Evolutionary conservation across 2,113 vertebrate genomes (phyloP), one percentile per base, ranked within the genome.

Genomic region (Leptosomus discolor): DNA sequence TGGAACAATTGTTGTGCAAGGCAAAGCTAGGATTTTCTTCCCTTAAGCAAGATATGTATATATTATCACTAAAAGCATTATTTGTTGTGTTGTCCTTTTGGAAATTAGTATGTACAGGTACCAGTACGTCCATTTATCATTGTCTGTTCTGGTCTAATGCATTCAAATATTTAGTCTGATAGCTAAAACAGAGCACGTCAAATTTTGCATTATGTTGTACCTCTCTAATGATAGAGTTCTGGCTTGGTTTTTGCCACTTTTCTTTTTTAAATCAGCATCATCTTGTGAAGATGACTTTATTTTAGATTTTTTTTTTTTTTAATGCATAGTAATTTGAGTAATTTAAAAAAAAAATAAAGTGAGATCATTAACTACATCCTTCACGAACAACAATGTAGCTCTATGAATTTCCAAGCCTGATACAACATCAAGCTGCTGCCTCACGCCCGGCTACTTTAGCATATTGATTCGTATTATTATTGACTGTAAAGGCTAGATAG

Each of bases 11-110:
- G 17, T 36, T 94, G 26, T 92, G 57, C 85, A 97, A 95, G 67
- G 22, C n/a, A 98, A 39, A 95, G 48, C 18, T 29, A 94, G 78
- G 70, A 91, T 67, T 84, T 92, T 60, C 68, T 61, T 94, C 65
- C 57, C 34, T 69, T 73, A 90, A 92, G 46, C 39, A 91, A 94
- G 63, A 92, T 88, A 53, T 91, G 23, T 43, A 24, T n/a, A 79
- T 63, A 90, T 87, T 96, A 73, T 87, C 39, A 54, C 37, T 48
- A 51, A 53, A 54, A n/a, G 32, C 53, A 85, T 26, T 69, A 82
- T 91, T 89, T 93, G 15, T 82, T 74, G 6, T 17, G 1, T 50
- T 75, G 24, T 56, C 46, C 63, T 79, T 90, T 79, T 41, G 20
- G 39, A 69, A 91, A 70, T 54, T 73, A 85, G 41, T 64, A 64